phyloP scores from a whole-genome alignment of 2,113 vertebrate genomes.

The Aegypius monachus region DNA sequence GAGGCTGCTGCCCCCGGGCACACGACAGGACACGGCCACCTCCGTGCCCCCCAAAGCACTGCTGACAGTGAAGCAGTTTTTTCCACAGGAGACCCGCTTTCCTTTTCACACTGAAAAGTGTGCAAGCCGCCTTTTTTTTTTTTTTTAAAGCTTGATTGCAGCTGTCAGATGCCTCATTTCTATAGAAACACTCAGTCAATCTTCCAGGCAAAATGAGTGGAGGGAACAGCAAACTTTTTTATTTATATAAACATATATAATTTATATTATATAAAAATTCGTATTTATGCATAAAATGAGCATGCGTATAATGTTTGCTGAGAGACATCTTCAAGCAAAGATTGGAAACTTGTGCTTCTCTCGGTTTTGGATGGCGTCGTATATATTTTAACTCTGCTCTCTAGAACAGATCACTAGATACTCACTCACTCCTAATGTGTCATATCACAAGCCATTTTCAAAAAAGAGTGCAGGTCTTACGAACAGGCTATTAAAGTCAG shows the following conservation, averaged over 20 bases:
- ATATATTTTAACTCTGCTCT: not conserved
- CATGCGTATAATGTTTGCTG: not conserved
- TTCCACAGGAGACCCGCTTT: not conserved
- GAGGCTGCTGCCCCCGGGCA: accelerated
- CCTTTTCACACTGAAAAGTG: not conserved
- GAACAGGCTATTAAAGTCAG: not conserved
- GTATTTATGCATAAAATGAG: not conserved
- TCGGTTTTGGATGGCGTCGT: not conserved
- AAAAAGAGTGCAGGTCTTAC: not conserved
- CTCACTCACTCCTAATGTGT: not conserved
- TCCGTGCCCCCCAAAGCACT: accelerated
- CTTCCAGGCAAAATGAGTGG: not conserved
- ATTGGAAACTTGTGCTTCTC: not conserved
- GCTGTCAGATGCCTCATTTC: not conserved
- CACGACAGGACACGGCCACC: accelerated
- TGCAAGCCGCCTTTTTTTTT: too few species aligned
- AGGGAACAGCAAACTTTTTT: not conserved
- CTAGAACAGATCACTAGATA: not conserved
- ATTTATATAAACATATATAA: not conserved
- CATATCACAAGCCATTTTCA: not conserved
- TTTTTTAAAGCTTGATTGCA: not conserved
- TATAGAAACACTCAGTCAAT: not conserved
- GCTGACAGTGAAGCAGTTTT: not conserved
- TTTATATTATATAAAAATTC: not conserved
- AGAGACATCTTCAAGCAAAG: not conserved